Evolutionary conservation across 2,797 vertebrate species (phyloP), one percentile per base, ranked within the genome.

Genomic region (Fistularia commersonii): DNA sequence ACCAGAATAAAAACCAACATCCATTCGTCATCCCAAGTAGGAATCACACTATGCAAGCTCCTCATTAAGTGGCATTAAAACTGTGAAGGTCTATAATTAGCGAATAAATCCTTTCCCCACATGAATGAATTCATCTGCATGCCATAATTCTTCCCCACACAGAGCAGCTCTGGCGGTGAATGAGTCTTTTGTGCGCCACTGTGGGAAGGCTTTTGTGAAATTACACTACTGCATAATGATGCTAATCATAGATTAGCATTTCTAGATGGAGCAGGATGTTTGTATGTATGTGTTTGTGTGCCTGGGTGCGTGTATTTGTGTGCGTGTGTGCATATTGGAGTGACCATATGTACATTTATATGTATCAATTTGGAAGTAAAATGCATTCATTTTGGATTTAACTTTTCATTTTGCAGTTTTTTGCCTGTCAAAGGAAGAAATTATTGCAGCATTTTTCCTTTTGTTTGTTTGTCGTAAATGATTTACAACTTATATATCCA

Each of bases 161-260:
- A 62, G 60, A 76, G 72, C 74, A 69, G 79, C 75, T 77, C 77
- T 76, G 79, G 79, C 61, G 52, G 63, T 86, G 80, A 88, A 92
- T 86, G 81, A 75, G 68, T 74, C 85, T 86, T 88, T 90, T 87
- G 85, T 90, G 77, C 54, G 13, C 55, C 81, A 75, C 80, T 80
- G 81, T 78, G 75, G 80, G 83, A 81, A 82, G 81, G 84, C 87
- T 84, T 88, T 88, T 86, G 81, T 85, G 72, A 88, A 90, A 89
- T 86, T 84, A 82, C 80, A 84, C 75, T 43, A 72, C 76, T 61
- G 76, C 84, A 89, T 89, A 88, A 89, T 88, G 81, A 89, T 83
- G 84, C 77, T 86, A 85, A 87, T 87, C 79, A 88, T 79, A 83
- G 88, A 90, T 90, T 88, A 81, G 86, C 87, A 91, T 90, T 85